These are phyloP conservation scores for Leucophenga varia DNA, from an alignment of 1,140 invertebrate species.

Conservation along the genomic window DNA sequence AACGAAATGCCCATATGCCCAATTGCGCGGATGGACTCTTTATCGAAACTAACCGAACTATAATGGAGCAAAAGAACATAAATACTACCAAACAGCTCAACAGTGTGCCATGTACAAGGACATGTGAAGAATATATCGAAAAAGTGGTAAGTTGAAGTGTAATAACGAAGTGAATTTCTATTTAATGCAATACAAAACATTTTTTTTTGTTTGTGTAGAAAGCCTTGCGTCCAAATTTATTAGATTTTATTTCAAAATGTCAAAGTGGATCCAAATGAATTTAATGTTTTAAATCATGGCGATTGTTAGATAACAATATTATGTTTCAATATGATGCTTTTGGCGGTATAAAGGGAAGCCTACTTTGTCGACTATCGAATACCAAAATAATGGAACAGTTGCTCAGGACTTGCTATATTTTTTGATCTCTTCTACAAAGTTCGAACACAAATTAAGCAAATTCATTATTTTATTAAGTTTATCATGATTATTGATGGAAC, in stretches of 20 bases:
- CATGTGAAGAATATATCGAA: slow-evolving; percentile 29
- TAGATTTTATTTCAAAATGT: slow-evolving; percentile 18
- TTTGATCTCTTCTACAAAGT: slow-evolving; percentile 35
- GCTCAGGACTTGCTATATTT: slow-evolving; percentile 40
- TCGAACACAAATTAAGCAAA: slow-evolving; percentile 38
- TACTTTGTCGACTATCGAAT: slow-evolving; percentile 41
- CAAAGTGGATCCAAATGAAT: slow-evolving; percentile 54
- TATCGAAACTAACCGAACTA: slow-evolving; percentile 17
- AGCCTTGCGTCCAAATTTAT: too few species aligned
- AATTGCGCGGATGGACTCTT: slow-evolving; percentile 19
- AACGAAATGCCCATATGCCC: slow-evolving; percentile 55
- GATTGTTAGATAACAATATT: slow-evolving; percentile 62
- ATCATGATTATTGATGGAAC: slow-evolving; percentile 30
- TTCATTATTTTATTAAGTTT: slow-evolving; percentile 45
- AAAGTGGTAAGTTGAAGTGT: slow-evolving; percentile 32
- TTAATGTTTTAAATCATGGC: slow-evolving; percentile 66
- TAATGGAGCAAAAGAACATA: slow-evolving; percentile 25
- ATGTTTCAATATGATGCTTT: slow-evolving; percentile 62
- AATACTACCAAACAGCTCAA: slow-evolving; percentile 9
- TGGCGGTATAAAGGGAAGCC: slow-evolving; percentile 49
- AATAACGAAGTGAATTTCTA: too few species aligned
- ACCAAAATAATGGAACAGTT: slow-evolving; percentile 32
- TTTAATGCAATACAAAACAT: too few species aligned
- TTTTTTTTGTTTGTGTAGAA: too few species aligned
- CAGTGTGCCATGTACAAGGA: slow-evolving; percentile 27